These are phyloP conservation scores for Gallinago stenura DNA, from an alignment of 2,797 vertebrate genomes.

Conservation along the genomic window DNA sequence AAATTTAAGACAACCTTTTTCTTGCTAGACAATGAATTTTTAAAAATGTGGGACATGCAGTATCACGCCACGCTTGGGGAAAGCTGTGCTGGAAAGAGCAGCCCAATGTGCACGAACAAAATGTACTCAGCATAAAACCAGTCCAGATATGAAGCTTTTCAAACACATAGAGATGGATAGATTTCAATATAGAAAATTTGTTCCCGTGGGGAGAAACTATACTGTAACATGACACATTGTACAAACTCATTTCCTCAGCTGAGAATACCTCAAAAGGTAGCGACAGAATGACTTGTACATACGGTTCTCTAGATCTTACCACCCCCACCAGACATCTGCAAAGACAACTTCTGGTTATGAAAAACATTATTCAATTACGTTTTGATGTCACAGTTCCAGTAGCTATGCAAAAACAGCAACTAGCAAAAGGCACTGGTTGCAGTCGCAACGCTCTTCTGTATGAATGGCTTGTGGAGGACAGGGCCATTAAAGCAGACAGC, in stretches of 20 bases:
- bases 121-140: conserved; percentile 36
- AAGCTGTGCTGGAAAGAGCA: conserved; percentile 22
- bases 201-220: conserved; percentile 6
- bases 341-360: neutral
- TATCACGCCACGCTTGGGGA: conserved; percentile 1
- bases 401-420: neutral
- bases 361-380: neutral
- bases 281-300: neutral
- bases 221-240: neutral
- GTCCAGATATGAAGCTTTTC: conserved; percentile 16
- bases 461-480: neutral
- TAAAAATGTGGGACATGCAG: conserved; percentile 4
- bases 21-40: neutral
- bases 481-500: neutral
- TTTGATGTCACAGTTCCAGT: neutral
- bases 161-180: neutral
- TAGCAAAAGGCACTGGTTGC: neutral
- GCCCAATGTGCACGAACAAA: conserved; percentile 28
- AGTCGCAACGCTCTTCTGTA: neutral
- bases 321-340: neutral
- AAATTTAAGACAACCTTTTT: neutral
- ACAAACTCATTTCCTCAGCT: neutral
- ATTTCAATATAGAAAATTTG: conserved; percentile 33
- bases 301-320: neutral
- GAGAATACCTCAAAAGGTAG: conserved; percentile 4